phyloP scores from a whole-genome alignment of 2,113 vertebrate genomes.

The Mobula hypostoma region DNA sequence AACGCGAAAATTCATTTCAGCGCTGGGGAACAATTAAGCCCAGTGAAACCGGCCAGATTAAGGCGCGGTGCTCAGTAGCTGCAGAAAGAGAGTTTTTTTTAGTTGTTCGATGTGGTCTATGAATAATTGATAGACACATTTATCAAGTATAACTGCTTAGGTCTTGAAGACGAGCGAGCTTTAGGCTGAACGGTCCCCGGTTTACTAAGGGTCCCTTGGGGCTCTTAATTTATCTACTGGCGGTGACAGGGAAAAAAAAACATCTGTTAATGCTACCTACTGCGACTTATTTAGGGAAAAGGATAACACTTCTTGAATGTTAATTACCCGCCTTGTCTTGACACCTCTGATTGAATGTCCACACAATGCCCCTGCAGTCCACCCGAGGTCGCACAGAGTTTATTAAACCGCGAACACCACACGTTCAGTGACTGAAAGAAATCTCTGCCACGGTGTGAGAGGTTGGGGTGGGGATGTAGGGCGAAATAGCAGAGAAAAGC shows the following conservation, averaged over 20 bases:
- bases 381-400: background rate
- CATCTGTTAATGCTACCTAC: background rate
- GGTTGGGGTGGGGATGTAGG: background rate
- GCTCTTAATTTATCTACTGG: no score
- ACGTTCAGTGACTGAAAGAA: background rate
- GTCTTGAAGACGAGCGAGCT: background rate
- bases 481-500: no score
- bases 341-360: background rate
- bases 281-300: background rate
- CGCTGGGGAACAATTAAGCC: background rate
- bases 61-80: background rate
- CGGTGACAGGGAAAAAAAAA: background rate
- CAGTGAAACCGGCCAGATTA: background rate
- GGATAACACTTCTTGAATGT: background rate
- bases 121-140: background rate
- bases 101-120: no score
- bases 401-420: no score
- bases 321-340: no score
- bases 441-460: background rate
- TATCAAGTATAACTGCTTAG: background rate
- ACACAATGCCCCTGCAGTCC: background rate
- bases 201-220: background rate
- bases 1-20: background rate
- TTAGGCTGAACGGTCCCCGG: background rate
- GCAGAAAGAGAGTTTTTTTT: background rate